phyloP scores from a whole-genome alignment of 2,888 invertebrate species.

The Acronicta psi region DNA sequence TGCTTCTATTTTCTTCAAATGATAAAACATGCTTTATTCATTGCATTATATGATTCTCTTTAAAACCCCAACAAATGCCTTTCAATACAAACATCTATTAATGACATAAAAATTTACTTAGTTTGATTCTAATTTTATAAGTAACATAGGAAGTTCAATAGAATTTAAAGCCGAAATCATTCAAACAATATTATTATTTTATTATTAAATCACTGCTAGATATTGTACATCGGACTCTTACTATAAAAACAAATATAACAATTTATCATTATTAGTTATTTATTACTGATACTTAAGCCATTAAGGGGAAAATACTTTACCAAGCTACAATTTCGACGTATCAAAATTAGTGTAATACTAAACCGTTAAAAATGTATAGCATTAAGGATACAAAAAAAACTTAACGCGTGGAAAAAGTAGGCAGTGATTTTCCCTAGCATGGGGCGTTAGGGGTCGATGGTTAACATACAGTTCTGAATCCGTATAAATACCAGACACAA shows the following conservation, averaged over 20 bases:
- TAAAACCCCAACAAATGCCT: neutral
- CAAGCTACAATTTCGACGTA: conserved; percentile 7
- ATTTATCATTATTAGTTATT: conserved; percentile 9
- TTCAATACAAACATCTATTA: neutral
- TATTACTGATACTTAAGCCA: conserved; percentile 5
- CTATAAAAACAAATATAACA: conserved; percentile 1
- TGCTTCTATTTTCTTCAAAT: too few species aligned
- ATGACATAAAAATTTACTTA: too few species aligned
- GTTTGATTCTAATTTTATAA: too few species aligned
- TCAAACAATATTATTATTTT: too few species aligned
- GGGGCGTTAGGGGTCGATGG: conserved; percentile 42
- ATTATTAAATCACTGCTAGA: neutral
- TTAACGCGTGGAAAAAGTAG: conserved; percentile 18
- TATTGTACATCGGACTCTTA: neutral
- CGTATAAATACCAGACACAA: conserved; percentile 54
- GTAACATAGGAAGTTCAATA: too few species aligned
- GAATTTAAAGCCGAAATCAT: too few species aligned
- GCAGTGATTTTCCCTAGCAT: conserved; percentile 47
- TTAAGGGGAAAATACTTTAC: conserved; percentile 2
- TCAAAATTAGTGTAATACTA: conserved; percentile 3
- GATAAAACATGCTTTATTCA: too few species aligned
- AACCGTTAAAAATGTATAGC: conserved; percentile 50
- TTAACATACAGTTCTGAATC: conserved; percentile 22
- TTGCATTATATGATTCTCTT: neutral
- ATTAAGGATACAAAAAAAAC: conserved; percentile 37